phyloP scores from a whole-genome alignment of 2,797 vertebrate genomes.

The Cyprinella venusta region DNA sequence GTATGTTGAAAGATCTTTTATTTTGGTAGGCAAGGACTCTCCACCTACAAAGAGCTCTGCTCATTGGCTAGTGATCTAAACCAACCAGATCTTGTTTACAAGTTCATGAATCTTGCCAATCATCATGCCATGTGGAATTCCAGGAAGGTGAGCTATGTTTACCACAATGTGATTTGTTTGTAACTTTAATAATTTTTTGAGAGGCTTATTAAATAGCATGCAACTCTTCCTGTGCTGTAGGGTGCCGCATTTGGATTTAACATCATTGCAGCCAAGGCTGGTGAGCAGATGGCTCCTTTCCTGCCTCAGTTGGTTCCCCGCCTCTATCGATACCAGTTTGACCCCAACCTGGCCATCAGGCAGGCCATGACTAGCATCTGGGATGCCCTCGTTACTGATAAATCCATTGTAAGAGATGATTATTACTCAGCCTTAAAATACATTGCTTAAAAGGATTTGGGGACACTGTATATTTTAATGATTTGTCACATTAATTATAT shows the following conservation, averaged over 20 bases:
- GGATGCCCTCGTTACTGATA: slow-evolving; percentile 95
- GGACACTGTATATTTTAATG: background rate
- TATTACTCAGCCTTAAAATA: background rate
- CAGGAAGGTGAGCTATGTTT: slow-evolving; percentile 86
- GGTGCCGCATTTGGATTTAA: slow-evolving; percentile 98
- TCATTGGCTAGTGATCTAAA: slow-evolving; percentile 97
- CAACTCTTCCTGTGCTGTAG: slow-evolving; percentile 67
- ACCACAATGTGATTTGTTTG: background rate
- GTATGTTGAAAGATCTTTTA: slow-evolving; percentile 29
- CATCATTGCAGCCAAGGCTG: slow-evolving; percentile 93
- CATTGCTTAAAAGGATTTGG: background rate
- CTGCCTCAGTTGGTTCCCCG: slow-evolving; percentile 93
- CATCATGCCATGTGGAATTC: slow-evolving; percentile 99
- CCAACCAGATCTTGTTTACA: slow-evolving; percentile 97
- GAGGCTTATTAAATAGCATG: background rate
- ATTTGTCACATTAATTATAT: background rate
- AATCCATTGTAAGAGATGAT: slow-evolving; percentile 80
- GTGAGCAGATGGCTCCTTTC: slow-evolving; percentile 93
- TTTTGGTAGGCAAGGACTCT: slow-evolving; percentile 87
- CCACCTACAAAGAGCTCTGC: slow-evolving; percentile 98
- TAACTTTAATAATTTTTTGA: background rate
- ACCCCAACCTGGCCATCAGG: slow-evolving; percentile 94
- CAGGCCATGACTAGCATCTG: slow-evolving; percentile 99
- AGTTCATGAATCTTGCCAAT: slow-evolving; percentile 99
- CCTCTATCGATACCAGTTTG: slow-evolving; percentile 97